Evolutionary conservation across 2,113 vertebrate genomes (phyloP).

Genomic region (Hypomesus transpacificus): DNA sequence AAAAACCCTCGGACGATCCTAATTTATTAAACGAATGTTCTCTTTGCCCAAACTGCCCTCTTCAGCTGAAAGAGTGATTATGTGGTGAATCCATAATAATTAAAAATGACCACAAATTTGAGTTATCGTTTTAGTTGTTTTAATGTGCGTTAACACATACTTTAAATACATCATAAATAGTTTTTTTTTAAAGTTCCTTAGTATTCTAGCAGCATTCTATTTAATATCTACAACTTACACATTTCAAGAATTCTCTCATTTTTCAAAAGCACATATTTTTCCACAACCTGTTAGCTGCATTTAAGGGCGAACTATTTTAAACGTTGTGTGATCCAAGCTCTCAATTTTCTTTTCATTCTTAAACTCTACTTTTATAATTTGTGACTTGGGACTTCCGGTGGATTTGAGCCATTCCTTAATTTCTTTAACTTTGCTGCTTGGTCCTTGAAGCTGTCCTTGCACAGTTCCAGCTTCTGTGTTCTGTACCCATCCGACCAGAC

Average conservation of each 20-base stretch:
- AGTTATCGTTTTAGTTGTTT: too few relatives aligned
- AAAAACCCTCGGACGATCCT: too few relatives aligned
- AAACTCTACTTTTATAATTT: conserved; percentile 81
- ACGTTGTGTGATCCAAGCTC: conserved; percentile 76
- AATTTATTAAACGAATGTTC: too few relatives aligned
- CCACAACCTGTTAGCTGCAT: background rate
- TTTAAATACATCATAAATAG: too few relatives aligned
- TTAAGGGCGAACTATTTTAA: conserved; percentile 50
- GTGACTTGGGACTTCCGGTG: conserved; percentile 86
- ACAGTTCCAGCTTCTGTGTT: conserved; percentile 85
- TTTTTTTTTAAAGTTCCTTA: too few relatives aligned
- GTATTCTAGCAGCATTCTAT: too few relatives aligned
- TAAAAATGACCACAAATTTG: too few relatives aligned
- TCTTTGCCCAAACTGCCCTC: too few relatives aligned
- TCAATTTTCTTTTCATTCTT: conserved; percentile 78
- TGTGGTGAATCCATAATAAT: too few relatives aligned
- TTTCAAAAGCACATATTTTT: background rate
- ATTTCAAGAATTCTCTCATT: background rate
- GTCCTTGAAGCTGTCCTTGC: conserved; percentile 84
- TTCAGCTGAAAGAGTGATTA: too few relatives aligned
- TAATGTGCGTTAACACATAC: background rate
- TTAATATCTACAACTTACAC: background rate
- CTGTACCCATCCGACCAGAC: conserved; percentile 91
- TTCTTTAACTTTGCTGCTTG: conserved; percentile 67
- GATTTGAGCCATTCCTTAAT: conserved; percentile 89